Evolutionary conservation across 2,113 vertebrate genomes (phyloP), one percentile per base, ranked within the genome.

Genomic region (Ahaetulla prasina): DNA sequence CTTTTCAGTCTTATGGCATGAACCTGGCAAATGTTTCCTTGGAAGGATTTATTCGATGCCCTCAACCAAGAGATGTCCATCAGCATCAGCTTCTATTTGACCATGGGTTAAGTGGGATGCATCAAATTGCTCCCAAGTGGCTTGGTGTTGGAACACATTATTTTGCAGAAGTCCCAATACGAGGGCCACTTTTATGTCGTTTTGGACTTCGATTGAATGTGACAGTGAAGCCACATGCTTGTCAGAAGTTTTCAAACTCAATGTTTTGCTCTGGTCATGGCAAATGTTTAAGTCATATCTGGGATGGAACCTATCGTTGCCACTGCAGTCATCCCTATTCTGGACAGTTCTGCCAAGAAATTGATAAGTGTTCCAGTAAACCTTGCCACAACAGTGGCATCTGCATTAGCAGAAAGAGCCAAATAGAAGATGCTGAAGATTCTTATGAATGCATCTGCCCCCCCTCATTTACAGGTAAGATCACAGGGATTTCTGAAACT

Each of bases 241-340:
- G 98, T 94, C 97, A 97, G 92, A 95, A 96, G 27, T 97, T 95
- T 89, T 95, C 95, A 52, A 96, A 94, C 43, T 94, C 97, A 87
- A 96, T 94, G 0, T 95, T 98, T 8, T 99, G 98, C 94, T 98
- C 98, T 2, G 97, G 98, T 5, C 98, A 95, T 52, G 98, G 98
- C 27, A 95, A 96, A 95, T 98, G 98, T 94, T 97, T 98, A 92
- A 98, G 96, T 1, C 94, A 97, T 43, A 8, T 95, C 87, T 96
- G 97, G 97, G 97, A 98, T 22, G 95, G 96, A n/a, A 88, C 86
- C 1, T 98, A 98, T 84, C 93, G 43, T 87, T 99, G 98, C 91
- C 97, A 93, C 22, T 99, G 98, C 92, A 95, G 95, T 43, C 93
- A 96, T 88, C 95, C 93, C 20, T 98, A 98, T 94, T 98, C 96